Conservation (phyloP, 2,797 vertebrate species). For the Brotogeris chrysoptera region DNA sequence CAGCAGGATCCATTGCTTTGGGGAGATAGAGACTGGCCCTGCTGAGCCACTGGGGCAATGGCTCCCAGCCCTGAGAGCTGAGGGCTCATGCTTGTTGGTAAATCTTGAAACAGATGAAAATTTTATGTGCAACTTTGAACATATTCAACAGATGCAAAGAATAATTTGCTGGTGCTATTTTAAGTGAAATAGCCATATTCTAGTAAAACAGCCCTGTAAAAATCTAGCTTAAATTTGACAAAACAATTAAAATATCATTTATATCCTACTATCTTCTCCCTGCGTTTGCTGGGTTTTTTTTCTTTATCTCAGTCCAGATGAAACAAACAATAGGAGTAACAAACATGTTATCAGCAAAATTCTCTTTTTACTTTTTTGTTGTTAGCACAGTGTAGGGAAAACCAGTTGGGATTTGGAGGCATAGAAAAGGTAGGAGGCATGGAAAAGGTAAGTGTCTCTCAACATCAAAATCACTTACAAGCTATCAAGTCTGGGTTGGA, state of each 20-base stretch:
- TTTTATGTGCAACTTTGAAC: background rate
- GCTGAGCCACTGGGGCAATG: background rate
- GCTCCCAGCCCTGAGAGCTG: rapidly evolving
- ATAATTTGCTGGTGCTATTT: background rate
- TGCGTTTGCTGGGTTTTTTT: background rate
- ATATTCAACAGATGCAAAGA: background rate
- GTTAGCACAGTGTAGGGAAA: background rate
- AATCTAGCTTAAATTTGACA: background rate
- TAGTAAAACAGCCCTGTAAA: background rate
- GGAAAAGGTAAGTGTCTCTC: background rate
- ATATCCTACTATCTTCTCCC: background rate
- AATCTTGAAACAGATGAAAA: background rate
- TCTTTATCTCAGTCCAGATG: background rate
- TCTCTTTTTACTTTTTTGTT: background rate
- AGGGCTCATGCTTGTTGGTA: background rate
- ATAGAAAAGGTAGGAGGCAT: background rate
- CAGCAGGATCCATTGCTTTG: no score
- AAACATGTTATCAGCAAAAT: background rate
- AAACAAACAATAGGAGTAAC: background rate
- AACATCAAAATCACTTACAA: background rate
- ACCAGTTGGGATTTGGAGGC: background rate
- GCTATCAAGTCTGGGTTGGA: background rate
- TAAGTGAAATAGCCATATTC: background rate
- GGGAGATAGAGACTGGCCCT: background rate
- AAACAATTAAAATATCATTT: background rate